Evolutionary conservation across 23 tunicate species (phyloP).

Genomic region (Halocynthia aurantium): DNA sequence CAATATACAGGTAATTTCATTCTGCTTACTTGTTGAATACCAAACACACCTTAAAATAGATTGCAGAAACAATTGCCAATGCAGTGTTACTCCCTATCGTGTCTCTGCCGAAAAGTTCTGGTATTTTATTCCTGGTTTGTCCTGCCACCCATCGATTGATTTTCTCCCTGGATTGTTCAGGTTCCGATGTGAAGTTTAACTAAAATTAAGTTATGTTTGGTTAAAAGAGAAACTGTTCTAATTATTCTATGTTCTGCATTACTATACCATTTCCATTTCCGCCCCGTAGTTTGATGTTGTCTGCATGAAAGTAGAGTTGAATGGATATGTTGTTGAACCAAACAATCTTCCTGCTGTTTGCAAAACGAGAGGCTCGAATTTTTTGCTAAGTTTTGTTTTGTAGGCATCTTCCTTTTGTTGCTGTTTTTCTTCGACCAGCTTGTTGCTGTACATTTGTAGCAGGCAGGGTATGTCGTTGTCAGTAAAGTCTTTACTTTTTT

Average conservation of each 20-base stretch:
- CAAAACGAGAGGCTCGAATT: not conserved
- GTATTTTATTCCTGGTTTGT: not conserved
- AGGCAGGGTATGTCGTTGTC: not conserved
- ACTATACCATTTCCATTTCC: not conserved
- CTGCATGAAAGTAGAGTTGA: not conserved
- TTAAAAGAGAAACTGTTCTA: not conserved
- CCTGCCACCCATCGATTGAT: conserved; percentile 27
- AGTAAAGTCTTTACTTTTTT: not conserved
- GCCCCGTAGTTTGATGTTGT: conserved; percentile 4
- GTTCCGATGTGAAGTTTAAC: not conserved
- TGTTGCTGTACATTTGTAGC: conserved; percentile 6
- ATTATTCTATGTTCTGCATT: not conserved
- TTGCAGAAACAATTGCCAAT: conserved; percentile 21
- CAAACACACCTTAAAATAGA: conserved; percentile 20
- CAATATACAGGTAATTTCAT: too few species aligned
- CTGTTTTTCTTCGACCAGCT: not conserved
- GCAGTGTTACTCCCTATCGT: not conserved
- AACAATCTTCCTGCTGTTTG: conserved; percentile 1
- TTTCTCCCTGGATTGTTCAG: conserved; percentile 5
- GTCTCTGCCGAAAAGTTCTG: not conserved
- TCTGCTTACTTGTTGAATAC: too few species aligned
- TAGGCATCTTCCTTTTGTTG: not conserved
- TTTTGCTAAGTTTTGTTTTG: not conserved
- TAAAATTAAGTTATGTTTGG: not conserved
- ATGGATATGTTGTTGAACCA: not conserved